phyloP scores from a whole-genome alignment of 2,113 vertebrate species.

The Anarhynchus alexandrinus region DNA sequence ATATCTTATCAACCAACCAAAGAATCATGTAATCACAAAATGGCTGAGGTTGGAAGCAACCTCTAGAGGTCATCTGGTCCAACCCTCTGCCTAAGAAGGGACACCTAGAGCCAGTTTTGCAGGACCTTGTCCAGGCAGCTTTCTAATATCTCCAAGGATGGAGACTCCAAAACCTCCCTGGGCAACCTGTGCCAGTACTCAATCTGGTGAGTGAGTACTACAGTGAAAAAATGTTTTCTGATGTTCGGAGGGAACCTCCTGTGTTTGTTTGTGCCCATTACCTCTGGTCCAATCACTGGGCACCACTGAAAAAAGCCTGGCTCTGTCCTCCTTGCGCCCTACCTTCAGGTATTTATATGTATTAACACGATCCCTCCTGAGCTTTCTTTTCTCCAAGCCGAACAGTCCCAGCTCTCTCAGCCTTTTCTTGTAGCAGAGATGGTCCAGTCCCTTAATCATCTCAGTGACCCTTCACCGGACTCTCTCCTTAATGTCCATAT shows the following conservation, averaged over 20 bases:
- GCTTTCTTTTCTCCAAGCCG: background rate
- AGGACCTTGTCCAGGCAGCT: background rate
- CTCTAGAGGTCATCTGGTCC: background rate
- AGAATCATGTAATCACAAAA: background rate
- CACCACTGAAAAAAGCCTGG: background rate
- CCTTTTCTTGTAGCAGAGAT: background rate
- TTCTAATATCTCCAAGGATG: background rate
- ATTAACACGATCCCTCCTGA: background rate
- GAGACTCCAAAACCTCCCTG: background rate
- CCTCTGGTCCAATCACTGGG: background rate
- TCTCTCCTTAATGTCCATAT: background rate
- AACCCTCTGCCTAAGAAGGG: background rate
- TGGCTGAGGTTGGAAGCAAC: background rate
- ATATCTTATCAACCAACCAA: background rate
- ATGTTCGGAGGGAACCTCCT: background rate
- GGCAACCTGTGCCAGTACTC: background rate
- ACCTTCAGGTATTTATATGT: background rate
- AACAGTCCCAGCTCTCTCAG: background rate
- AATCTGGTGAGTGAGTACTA: no score
- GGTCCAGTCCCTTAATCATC: background rate
- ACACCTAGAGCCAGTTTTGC: rapidly evolving
- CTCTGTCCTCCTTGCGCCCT: background rate
- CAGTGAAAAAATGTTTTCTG: background rate
- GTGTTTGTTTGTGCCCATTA: background rate
- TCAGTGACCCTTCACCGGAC: background rate